Evolutionary conservation across 2,113 vertebrate species (phyloP).

Genomic region (Tetrax tetrax): DNA sequence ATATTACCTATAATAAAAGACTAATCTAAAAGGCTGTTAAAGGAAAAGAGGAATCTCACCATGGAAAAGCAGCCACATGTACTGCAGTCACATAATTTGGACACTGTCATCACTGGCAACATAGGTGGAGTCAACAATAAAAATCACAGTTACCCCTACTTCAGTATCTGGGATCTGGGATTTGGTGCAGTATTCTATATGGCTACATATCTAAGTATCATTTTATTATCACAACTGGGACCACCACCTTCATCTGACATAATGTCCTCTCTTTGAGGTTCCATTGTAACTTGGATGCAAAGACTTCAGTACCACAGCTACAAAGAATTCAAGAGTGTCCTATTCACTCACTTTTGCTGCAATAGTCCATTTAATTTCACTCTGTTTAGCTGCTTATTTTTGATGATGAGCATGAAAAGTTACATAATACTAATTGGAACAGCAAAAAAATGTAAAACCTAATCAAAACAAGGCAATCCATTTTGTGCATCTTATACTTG

Average conservation of each 20-base stretch:
- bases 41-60: background rate
- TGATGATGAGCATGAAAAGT: background rate
- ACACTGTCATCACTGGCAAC: accelerated
- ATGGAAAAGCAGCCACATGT: background rate
- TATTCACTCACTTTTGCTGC: background rate
- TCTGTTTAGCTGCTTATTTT: background rate
- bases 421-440: background rate
- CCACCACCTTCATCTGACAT: accelerated
- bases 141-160: background rate
- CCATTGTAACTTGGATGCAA: background rate
- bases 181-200: background rate
- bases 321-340: background rate
- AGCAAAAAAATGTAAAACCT: background rate
- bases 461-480: background rate
- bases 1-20: background rate
- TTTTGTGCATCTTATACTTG: background rate
- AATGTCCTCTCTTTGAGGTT: background rate
- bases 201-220: background rate
- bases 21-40: background rate
- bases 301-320: background rate
- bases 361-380: background rate
- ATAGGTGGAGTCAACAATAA: background rate
- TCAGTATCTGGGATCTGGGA: background rate
- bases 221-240: background rate
- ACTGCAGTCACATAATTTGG: background rate